Base-by-base conservation (phyloP, 2,888 invertebrate genomes). In the Gastracanthus pulcherrimus region DNA sequence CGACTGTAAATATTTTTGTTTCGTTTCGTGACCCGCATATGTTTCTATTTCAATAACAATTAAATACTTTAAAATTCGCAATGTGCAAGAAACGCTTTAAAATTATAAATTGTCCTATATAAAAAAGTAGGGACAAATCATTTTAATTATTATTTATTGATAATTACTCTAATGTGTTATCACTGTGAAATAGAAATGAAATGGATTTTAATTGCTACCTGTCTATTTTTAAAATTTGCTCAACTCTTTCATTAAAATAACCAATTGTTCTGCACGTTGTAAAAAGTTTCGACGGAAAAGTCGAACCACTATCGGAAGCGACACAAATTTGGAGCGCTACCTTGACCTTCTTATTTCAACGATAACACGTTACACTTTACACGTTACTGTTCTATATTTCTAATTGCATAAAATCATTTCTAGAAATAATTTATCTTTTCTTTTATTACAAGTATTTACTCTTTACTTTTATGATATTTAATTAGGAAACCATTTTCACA, bases 1-100 rank as follows among this genome's bases (percentile, higher is more conserved):
- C 64, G 80, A 76, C 75, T 72, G 67, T 74, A 74, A 74, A 80
- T 74, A 67, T 74, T 74, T 74, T 80, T 67, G 29, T 80, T 74
- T 29, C 41, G 19, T 11, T 36, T 19, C 36, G n/a, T 60, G 34
- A 66, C 55, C 75, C 38, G 66, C 66, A 66, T 66, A 16, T 9
- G 3, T 7, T 23, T 66, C 1, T 41, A 36, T 55, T 55, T 66
- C 19, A 1, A 55, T 19, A 29, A 26, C 2, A 55, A 62, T 19
- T 3, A 70, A 70, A 26, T 29, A 26, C 34, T 19, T 31, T 7
- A 6, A 34, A 51, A 34, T n/a, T n/a, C n/a, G n/a, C n/a, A n/a
- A n/a, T n/a, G n/a, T n/a, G n/a, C n/a, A n/a, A 51, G 34, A 38
- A 19, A 7, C 26, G 9, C 16, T n/a, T n/a, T n/a, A n/a, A n/a